Evolutionary conservation across 1,140 invertebrate genomes (phyloP), one percentile per base, ranked within the genome.

Genomic region (Cepaea nemoralis): DNA sequence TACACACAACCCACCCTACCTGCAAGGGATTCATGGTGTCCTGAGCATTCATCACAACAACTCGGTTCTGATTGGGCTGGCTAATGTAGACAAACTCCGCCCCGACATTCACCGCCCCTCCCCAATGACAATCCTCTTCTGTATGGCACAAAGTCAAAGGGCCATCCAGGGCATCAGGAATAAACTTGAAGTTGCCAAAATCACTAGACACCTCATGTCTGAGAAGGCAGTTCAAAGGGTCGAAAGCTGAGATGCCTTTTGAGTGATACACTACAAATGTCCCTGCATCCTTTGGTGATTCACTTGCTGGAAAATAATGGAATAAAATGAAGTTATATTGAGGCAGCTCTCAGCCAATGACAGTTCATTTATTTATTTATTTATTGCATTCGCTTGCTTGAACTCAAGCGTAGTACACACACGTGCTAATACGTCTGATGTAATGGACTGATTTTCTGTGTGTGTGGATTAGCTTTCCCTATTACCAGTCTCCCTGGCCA

Each of bases 261-360:
- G 95, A 94, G 90, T 96, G 95, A 88, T 96, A 96, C 3, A 95
- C 94, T 83, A 95, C 94, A 87, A 96, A 95, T 82, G 94, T 86
- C 69, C 74, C 85, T 31, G 45, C 48, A 0, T 80, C 78, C 35
- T 73, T 80, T 0, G 24, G 0, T 2, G 45, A 42, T 39, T 35
- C 42, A 8, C 70, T 69, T 27, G 33, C 77, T 78, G 63, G 35
- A 63, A 63, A 31, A 24, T n/a, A n/a, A n/a, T n/a, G n/a, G n/a
- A n/a, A n/a, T n/a, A n/a, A n/a, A n/a, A n/a, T n/a, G n/a, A n/a
- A n/a, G n/a, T n/a, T n/a, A n/a, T n/a, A n/a, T n/a, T n/a, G n/a
- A n/a, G n/a, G n/a, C n/a, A n/a, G n/a, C n/a, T n/a, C n/a, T n/a
- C n/a, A n/a, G n/a, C n/a, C n/a, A n/a, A n/a, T n/a, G n/a, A n/a